Conservation (phyloP, 2,797 vertebrate species). For the Percopsis omiscomaycus region DNA sequence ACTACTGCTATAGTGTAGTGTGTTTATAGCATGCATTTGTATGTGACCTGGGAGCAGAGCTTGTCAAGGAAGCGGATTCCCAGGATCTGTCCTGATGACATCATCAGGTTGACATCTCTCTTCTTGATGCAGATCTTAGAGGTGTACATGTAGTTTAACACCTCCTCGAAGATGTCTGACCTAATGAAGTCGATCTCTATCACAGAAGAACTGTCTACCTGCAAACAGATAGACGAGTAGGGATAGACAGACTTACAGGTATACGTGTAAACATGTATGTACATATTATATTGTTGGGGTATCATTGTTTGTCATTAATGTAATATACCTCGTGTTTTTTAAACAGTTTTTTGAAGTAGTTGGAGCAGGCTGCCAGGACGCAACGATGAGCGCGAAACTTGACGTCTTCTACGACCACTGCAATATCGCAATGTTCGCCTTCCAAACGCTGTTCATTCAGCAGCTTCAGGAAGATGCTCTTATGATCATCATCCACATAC, state of each 20-base stretch:
- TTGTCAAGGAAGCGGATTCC: constrained; percentile 96
- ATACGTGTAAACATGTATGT: not conserved
- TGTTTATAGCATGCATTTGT: constrained; percentile 43
- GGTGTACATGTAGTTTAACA: constrained; percentile 98
- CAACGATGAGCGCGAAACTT: constrained; percentile 96
- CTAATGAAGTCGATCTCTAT: constrained; percentile 98
- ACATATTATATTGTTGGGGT: not conserved
- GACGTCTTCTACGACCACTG: constrained; percentile 96
- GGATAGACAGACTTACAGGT: constrained; percentile 6
- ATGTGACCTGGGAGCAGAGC: constrained; percentile 85
- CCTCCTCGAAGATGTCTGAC: constrained; percentile 96
- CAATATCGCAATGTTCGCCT: constrained; percentile 97
- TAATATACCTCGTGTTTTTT: constrained; percentile 91
- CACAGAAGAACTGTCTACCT: constrained; percentile 94
- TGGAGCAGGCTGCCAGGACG: constrained; percentile 95
- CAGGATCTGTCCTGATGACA: constrained; percentile 96
- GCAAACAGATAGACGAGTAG: constrained; percentile 3
- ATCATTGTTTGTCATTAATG: no score
- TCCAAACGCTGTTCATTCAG: constrained; percentile 95
- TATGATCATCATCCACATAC: constrained; percentile 96
- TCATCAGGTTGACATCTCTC: constrained; percentile 96
- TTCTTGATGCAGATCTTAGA: constrained; percentile 95
- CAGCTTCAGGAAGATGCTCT: constrained; percentile 94
- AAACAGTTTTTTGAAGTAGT: constrained; percentile 98
- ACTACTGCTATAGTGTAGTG: not conserved